These are phyloP conservation scores for Chrysotoxum bicinctum DNA, from an alignment of 2,888 invertebrate species.

Conservation along the genomic window DNA sequence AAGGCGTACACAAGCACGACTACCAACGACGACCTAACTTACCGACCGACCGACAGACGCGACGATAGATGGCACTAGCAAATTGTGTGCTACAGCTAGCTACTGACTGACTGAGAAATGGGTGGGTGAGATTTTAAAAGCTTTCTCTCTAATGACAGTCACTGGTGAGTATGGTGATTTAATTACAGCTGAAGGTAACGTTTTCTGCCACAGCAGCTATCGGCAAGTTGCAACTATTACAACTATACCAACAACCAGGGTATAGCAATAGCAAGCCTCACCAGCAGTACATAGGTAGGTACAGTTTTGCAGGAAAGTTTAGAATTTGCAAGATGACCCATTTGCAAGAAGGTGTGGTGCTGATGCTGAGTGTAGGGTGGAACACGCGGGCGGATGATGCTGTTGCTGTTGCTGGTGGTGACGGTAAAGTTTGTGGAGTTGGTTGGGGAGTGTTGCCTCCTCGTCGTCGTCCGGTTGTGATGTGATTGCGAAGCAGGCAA, in stretches of 20 bases:
- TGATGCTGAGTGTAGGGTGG: neutral
- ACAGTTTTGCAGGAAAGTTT: slow-evolving; percentile 50
- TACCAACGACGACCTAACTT: neutral
- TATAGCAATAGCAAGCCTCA: neutral
- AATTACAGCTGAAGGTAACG: slow-evolving; percentile 69
- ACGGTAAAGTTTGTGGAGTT: neutral
- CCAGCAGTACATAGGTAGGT: neutral
- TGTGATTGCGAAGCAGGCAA: slow-evolving; percentile 40
- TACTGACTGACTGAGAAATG: slow-evolving; percentile 28
- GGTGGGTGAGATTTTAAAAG: slow-evolving; percentile 70
- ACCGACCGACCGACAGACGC: neutral
- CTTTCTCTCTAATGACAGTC: slow-evolving; percentile 71
- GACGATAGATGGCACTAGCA: neutral
- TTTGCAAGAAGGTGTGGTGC: slow-evolving; percentile 17
- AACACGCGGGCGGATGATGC: neutral
- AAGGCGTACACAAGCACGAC: slow-evolving; percentile 18
- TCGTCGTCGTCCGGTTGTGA: slow-evolving; percentile 21
- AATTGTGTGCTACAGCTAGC: slow-evolving; percentile 3
- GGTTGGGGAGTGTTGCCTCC: too few relatives aligned
- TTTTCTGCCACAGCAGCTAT: slow-evolving; percentile 66
- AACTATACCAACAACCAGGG: slow-evolving; percentile 16
- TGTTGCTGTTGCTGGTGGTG: neutral
- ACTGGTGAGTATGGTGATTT: slow-evolving; percentile 68
- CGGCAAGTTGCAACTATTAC: slow-evolving; percentile 55
- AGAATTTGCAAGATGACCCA: slow-evolving; percentile 56